Evolutionary conservation across 2,113 vertebrate genomes (phyloP).

Genomic region (Megaptera novaeangliae): DNA sequence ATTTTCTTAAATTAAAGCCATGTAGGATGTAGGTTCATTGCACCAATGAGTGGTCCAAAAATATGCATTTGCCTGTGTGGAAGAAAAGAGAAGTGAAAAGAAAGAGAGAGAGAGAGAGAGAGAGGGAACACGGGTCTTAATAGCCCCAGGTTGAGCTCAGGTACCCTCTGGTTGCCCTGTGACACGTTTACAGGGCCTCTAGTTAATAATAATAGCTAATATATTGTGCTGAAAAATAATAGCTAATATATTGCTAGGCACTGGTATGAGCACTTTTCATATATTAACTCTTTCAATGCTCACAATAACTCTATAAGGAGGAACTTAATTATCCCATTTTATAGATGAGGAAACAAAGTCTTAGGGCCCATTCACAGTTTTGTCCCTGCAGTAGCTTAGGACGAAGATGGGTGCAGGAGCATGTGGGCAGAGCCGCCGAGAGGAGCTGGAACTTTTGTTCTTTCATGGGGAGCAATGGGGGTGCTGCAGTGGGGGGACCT

Average conservation of each 20-base stretch:
- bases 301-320: not conserved
- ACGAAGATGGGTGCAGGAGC: not conserved
- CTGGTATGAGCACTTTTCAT: not conserved
- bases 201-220: not conserved
- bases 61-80: not conserved
- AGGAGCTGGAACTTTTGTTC: not conserved
- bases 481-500: not conserved
- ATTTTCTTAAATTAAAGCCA: not conserved
- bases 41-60: not conserved
- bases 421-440: not conserved
- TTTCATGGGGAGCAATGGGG: not conserved
- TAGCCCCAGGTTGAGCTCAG: not conserved
- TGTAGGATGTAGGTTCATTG: not conserved
- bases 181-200: not conserved
- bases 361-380: not conserved
- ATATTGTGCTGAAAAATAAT: not conserved
- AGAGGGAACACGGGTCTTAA: not conserved
- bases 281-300: not conserved
- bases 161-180: not conserved
- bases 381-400: not conserved
- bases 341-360: not conserved
- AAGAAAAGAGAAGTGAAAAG: not conserved
- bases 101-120: fast-evolving
- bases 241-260: not conserved
- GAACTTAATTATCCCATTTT: not conserved